Conservation (phyloP, 1,140 invertebrate genomes). For the Drosophila dunni region DNA sequence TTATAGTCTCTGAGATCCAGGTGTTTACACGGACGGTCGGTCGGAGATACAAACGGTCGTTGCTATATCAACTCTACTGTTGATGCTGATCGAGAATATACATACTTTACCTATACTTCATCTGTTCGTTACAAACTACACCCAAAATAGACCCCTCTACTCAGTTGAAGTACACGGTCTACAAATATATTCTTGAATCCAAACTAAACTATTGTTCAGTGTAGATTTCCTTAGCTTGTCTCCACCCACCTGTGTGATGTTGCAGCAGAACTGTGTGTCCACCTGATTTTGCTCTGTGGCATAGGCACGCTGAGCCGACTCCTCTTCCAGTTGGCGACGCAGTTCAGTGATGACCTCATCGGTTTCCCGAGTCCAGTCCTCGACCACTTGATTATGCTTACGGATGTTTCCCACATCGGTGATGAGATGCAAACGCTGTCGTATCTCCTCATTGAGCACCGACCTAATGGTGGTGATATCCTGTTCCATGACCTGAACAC, state of each 20-base stretch:
- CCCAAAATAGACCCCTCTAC: too few species aligned
- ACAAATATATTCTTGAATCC: too few species aligned
- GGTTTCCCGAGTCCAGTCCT: slow-evolving; percentile 78
- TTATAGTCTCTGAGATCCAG: too few species aligned
- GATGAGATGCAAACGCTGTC: slow-evolving; percentile 78
- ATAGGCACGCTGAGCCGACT: slow-evolving; percentile 51
- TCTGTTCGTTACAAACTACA: too few species aligned
- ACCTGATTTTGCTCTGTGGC: slow-evolving; percentile 66
- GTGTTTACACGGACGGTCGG: too few species aligned
- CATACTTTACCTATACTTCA: too few species aligned
- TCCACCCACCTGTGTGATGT: slow-evolving; percentile 64
- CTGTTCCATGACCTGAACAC: slow-evolving; percentile 72
- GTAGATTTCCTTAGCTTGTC: too few species aligned
- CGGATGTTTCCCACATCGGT: slow-evolving; percentile 81
- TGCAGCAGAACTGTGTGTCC: slow-evolving; percentile 70
- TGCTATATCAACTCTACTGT: too few species aligned
- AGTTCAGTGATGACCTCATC: slow-evolving; percentile 62
- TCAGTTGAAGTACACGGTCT: too few species aligned
- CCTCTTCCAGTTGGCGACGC: slow-evolving; percentile 66
- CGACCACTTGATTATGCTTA: slow-evolving; percentile 81
- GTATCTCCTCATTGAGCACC: slow-evolving; percentile 82
- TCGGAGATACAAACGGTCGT: too few species aligned
- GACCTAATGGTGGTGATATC: slow-evolving; percentile 75
- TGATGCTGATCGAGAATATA: too few species aligned
- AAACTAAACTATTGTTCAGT: too few species aligned